These are phyloP conservation scores for Osmerus eperlanus DNA, from an alignment of 2,113 vertebrate genomes.

Conservation along the genomic window DNA sequence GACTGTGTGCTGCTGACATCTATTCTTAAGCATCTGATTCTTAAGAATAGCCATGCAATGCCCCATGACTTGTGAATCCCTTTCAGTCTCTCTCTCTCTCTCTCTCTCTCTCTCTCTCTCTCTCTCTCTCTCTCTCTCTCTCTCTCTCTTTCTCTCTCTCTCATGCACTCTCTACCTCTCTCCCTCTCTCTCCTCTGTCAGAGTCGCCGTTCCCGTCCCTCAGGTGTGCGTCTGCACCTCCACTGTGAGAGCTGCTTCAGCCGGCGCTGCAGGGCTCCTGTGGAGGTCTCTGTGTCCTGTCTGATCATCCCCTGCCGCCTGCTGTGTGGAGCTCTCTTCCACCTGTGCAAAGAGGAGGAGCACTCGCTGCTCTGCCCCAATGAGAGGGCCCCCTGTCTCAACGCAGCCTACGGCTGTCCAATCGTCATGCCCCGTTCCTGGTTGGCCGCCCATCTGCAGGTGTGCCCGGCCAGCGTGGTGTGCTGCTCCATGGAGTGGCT, in stretches of 20 bases:
- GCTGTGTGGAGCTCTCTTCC: conserved; percentile 87
- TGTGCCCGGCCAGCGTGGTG: conserved; percentile 87
- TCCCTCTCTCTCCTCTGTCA: conserved; percentile 31
- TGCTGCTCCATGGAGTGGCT: conserved; percentile 95
- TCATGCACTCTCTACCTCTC: background rate
- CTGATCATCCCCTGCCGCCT: conserved; percentile 75
- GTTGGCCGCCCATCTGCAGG: conserved; percentile 80
- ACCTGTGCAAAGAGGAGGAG: conserved; percentile 86
- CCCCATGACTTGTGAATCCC: background rate
- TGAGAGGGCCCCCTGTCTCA: conserved; percentile 81
- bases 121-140: conserved; percentile 59
- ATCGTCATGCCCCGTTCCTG: conserved; percentile 79
- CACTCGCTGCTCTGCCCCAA: conserved; percentile 80
- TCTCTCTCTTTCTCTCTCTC: background rate
- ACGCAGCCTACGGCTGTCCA: conserved; percentile 79
- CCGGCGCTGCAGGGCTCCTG: conserved; percentile 74
- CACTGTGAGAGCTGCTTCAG: conserved; percentile 85
- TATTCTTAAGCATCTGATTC: background rate
- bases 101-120: background rate
- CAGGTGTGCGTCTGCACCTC: conserved; percentile 60
- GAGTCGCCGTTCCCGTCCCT: conserved; percentile 54
- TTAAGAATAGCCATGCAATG: background rate
- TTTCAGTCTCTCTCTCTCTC: background rate
- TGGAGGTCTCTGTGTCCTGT: conserved; percentile 80
- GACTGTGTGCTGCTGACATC: background rate